Base-by-base conservation (phyloP, 2,888 invertebrate genomes). In the Cistogaster globosa region DNA sequence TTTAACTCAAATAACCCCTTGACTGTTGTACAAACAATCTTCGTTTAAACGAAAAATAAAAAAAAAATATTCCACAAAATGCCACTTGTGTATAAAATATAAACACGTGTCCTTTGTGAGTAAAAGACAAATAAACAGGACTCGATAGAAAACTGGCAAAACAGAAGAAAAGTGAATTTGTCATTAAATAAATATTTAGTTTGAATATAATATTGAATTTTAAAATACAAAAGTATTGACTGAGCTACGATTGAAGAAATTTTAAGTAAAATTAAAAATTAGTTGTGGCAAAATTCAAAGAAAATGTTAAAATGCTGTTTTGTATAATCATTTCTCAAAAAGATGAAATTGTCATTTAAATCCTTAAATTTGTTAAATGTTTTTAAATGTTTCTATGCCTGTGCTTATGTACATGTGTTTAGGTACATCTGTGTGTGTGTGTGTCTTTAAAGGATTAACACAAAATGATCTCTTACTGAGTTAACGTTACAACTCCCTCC, bases 121-220 rank as follows among this genome's bases (percentile, higher is more conserved):
- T 48, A 14, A 42, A 77, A 71, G 42, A 71, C 63, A 57, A 84
- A 60, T 42, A 69, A 76, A 68, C 38, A 63, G 42, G 42, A n/a
- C 20, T 42, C 26, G 36, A n/a, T 0, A 48, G 45, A 48, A 36
- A 22, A 76, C 2, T 32, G 2, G 22, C 45, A 63, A 26, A 14
- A 55, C 20, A 63, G 9, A 26, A 16, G 11, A 22, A 22, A 32
- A 45, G 14, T n/a, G 26, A 68, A 55, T 67, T 75, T 79, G 77
- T 79, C 75, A 80, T 72, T 71, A 63, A 36, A 72, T 63, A 72
- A 81, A 85, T 85, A 82, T 85, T 82, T 78, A 78, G 63, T 84
- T 84, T 78, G 78, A 63, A 77, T 74, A 51, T 78, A 84, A 81
- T 81, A 81, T 77, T 75, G 58, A 53, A 74, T 69, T 77, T 62